Evolutionary conservation across 37 sponge, comb jelly and placozoan species (phyloP).

Genomic region (Beroe ovata): DNA sequence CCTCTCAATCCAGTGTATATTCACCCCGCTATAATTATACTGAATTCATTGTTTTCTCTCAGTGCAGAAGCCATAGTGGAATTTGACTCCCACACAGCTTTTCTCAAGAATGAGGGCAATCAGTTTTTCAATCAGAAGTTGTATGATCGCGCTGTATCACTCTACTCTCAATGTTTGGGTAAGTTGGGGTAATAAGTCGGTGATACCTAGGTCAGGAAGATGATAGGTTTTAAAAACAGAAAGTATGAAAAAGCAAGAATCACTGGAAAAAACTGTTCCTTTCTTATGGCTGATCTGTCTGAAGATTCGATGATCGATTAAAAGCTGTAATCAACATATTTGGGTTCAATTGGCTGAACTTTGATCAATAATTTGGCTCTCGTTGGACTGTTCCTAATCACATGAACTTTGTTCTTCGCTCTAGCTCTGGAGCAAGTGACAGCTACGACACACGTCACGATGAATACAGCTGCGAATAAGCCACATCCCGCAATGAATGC

Average conservation of each 20-base stretch:
- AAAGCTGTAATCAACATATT: neutral
- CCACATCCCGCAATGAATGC: neutral
- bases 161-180: constrained; percentile 37
- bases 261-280: too few relatives aligned
- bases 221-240: too few relatives aligned
- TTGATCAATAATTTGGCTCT: neutral
- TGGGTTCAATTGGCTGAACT: neutral
- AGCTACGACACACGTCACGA: neutral
- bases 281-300: neutral
- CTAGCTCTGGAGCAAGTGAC: neutral
- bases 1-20: too few relatives aligned
- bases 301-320: neutral
- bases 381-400: neutral
- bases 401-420: neutral
- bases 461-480: neutral
- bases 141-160: neutral
- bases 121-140: neutral
- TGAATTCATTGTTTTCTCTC: neutral
- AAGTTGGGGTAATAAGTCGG: too few relatives aligned
- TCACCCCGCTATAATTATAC: neutral
- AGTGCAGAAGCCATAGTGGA: neutral
- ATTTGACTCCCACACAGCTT: neutral
- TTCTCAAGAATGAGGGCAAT: constrained; percentile 22
- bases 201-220: too few relatives aligned
- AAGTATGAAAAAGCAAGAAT: too few relatives aligned